Percentiles rank a stretch among this genome's conserved stretches.
Conservation (phyloP, 2,113 vertebrate genomes). For the Nansenia antarctica region DNA sequence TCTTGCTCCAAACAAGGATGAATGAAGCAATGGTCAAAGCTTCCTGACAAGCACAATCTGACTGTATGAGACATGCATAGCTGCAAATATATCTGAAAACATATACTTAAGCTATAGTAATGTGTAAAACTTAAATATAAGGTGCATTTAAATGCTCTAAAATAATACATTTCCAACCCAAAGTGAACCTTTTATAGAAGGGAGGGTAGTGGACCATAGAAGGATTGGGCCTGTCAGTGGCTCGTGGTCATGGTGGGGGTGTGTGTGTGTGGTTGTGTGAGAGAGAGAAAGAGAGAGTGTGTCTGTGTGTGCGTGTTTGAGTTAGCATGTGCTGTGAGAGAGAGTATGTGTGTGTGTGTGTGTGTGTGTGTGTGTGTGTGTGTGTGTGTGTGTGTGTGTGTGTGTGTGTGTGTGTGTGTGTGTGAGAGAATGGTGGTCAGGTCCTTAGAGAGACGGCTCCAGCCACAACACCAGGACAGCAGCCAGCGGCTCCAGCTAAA, state of each 20-base stretch:
- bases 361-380: too few species aligned
- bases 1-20: too few species aligned
- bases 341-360: too few species aligned
- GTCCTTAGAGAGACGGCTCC: neutral
- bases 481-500: neutral
- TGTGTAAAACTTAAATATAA: neutral
- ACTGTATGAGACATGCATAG: neutral
- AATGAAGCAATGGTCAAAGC: too few species aligned
- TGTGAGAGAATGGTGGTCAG: too few species aligned
- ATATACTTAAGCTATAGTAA: neutral
- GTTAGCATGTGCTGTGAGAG: too few species aligned
- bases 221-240: neutral
- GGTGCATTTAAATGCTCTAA: neutral
- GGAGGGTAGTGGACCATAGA: neutral
- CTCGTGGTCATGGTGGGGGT: too few species aligned
- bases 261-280: too few species aligned
- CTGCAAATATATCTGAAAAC: neutral
- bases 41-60: neutral
- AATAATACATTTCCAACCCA: neutral
- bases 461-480: neutral
- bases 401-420: too few species aligned
- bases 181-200: neutral
- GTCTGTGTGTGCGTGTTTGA: too few species aligned
- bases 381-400: too few species aligned
- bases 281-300: too few species aligned